phyloP scores from a whole-genome alignment of 2,888 invertebrate genomes.

The Hypomecis atomaria region DNA sequence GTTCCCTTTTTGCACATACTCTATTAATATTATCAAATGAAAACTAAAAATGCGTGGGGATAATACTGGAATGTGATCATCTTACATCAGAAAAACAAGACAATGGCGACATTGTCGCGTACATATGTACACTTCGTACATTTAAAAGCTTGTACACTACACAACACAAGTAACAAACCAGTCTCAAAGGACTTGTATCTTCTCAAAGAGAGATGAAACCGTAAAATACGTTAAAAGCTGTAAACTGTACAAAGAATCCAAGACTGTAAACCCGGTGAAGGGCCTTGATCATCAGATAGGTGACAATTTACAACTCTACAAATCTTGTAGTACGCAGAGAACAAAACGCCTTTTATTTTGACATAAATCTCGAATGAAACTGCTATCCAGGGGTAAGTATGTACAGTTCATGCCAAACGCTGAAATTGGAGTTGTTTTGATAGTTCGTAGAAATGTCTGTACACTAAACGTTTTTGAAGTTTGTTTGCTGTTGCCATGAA shows the following conservation, averaged over 20 bases:
- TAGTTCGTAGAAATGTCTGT: background rate
- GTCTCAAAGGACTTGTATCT: conserved; percentile 6
- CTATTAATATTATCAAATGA: too few species aligned
- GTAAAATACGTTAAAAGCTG: conserved; percentile 23
- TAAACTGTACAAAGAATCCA: conserved; percentile 21
- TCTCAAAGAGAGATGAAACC: conserved; percentile 26
- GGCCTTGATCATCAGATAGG: conserved; percentile 43
- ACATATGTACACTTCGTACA: too few species aligned
- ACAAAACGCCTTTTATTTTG: conserved; percentile 51
- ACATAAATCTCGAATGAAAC: conserved; percentile 51
- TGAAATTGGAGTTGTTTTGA: background rate
- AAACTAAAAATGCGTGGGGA: too few species aligned
- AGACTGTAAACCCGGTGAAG: conserved; percentile 13
- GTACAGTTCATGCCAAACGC: conserved; percentile 22
- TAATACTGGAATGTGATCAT: too few species aligned
- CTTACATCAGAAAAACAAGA: too few species aligned
- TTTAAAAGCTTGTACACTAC: too few species aligned
- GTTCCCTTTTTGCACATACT: too few species aligned
- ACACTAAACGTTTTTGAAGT: too few species aligned
- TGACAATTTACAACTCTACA: conserved; percentile 44
- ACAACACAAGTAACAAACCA: background rate
- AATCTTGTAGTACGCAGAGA: conserved; percentile 41
- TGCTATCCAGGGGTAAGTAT: conserved; percentile 38
- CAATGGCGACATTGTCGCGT: too few species aligned
- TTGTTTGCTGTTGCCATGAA: too few species aligned